These are phyloP conservation scores for Myrmecobius fasciatus DNA, from an alignment of 2,113 vertebrate genomes.

Conservation along the genomic window DNA sequence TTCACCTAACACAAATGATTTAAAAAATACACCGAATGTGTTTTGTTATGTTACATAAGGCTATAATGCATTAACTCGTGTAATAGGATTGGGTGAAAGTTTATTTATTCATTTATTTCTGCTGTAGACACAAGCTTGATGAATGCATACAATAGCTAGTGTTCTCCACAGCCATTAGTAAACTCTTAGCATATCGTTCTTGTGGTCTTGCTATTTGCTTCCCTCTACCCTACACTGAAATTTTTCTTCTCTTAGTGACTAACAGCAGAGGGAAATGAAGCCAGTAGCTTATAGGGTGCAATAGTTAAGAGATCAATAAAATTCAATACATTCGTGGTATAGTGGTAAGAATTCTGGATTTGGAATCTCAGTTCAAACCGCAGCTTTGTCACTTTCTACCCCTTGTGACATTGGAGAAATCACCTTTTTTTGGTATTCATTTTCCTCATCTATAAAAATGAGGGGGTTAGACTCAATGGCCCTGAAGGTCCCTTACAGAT, in stretches of 20 bases:
- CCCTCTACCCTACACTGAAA: constrained; percentile 33
- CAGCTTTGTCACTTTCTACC: background rate
- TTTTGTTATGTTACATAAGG: constrained; percentile 66
- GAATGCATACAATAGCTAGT: constrained; percentile 68
- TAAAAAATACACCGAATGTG: constrained; percentile 68
- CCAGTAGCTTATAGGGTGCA: background rate
- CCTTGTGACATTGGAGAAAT: background rate
- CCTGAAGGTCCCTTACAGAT: background rate
- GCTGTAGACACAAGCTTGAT: constrained; percentile 72
- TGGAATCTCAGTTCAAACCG: background rate
- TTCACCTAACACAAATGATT: constrained; percentile 71
- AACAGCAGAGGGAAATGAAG: constrained; percentile 8
- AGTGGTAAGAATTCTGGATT: background rate
- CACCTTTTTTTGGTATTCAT: background rate
- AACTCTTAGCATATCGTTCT: constrained; percentile 51
- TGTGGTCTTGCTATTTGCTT: constrained; percentile 40
- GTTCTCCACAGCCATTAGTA: constrained; percentile 58
- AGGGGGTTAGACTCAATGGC: background rate
- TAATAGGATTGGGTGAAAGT: constrained; percentile 67
- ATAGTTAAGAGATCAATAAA: constrained; percentile 14
- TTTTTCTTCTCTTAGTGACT: constrained; percentile 49
- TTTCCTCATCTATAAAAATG: background rate
- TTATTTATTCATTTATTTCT: constrained; percentile 77
- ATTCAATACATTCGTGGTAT: background rate
- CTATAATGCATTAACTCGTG: constrained; percentile 65